Conservation (phyloP, 2,113 vertebrate genomes). For the Phrynosoma blainvillii region DNA sequence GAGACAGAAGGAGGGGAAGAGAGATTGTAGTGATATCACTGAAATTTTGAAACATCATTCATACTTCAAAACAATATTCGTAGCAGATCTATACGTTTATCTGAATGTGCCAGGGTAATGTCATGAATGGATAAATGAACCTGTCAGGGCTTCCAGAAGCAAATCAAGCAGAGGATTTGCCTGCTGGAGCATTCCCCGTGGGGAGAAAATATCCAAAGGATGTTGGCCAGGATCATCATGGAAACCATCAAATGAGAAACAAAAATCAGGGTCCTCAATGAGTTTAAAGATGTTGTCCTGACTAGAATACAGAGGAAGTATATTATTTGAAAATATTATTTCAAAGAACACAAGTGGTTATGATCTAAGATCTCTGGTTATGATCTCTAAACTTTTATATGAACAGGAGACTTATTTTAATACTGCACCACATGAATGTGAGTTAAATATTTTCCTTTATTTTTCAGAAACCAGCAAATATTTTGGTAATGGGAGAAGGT, state of each 20-base stretch:
- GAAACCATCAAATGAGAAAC: too few species aligned
- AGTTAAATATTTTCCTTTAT: constrained; percentile 71
- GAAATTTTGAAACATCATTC: too few species aligned
- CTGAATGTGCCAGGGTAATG: not conserved
- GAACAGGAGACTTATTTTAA: not conserved
- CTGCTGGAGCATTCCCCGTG: too few species aligned
- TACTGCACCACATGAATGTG: not conserved
- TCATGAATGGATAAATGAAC: too few species aligned
- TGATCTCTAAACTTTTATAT: not conserved
- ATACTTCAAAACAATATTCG: not conserved
- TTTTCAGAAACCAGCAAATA: constrained; percentile 93
- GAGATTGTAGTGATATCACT: not conserved
- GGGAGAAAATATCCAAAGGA: not conserved
- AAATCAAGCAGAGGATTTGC: too few species aligned
- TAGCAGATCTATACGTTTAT: not conserved
- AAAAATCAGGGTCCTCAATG: not conserved
- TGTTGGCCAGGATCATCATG: not conserved
- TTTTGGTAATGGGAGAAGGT: constrained; percentile 94
- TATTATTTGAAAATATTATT: not conserved
- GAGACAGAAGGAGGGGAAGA: not conserved
- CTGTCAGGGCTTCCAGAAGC: not conserved
- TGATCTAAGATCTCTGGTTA: not conserved
- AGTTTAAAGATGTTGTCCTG: not conserved
- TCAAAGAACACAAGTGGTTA: not conserved
- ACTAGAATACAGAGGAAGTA: not conserved